Evolutionary conservation across 2,797 vertebrate genomes (phyloP).

Genomic region (Helicolenus hilgendorfi): DNA sequence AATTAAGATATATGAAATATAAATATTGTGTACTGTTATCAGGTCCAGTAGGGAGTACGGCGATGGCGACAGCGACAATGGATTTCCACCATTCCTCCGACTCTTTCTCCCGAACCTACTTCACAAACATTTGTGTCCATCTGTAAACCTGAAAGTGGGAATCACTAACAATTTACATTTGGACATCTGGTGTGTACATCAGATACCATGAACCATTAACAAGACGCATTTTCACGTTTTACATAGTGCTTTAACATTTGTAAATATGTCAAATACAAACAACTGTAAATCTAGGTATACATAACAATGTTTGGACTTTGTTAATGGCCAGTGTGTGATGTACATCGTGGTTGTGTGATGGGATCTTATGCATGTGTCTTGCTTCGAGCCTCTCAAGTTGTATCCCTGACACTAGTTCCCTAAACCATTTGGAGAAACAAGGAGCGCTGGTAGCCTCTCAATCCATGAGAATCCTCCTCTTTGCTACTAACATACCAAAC

Average conservation of each 20-base stretch:
- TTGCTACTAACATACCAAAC: no score
- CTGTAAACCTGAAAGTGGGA: constrained; percentile 12
- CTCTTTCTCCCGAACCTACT: background rate
- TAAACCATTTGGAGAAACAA: no score
- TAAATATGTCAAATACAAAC: background rate
- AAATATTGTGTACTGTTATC: background rate
- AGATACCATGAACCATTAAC: background rate
- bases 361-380: background rate
- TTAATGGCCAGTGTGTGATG: background rate
- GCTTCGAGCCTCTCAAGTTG: no score
- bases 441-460: no score
- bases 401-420: no score
- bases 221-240: background rate
- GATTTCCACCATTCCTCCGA: background rate
- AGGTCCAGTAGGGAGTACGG: background rate
- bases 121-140: constrained; percentile 15
- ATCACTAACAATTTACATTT: constrained; percentile 43
- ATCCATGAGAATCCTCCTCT: no score
- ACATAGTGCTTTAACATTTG: background rate
- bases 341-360: no score
- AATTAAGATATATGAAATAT: constrained; percentile 1
- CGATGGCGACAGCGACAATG: background rate
- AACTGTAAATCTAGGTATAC: background rate
- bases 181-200: constrained; percentile 12
- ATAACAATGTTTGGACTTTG: background rate